Evolutionary conservation across 2,888 invertebrate genomes (phyloP), one percentile per base, ranked within the genome.

Genomic region (Portevinia maculata): DNA sequence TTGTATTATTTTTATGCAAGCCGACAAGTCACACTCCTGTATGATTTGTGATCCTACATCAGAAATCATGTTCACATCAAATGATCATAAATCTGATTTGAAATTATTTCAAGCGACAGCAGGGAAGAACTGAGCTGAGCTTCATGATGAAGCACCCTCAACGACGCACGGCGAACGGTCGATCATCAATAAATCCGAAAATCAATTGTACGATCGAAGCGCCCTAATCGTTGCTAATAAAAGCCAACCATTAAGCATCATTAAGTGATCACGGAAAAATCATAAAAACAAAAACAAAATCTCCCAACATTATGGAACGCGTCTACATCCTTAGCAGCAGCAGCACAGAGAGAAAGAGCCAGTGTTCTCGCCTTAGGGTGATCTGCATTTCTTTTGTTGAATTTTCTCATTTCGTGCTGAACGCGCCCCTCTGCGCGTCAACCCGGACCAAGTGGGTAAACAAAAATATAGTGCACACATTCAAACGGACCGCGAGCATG

Each of bases 241-340:
- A 67, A 69, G 52, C 57, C 67, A 52, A 67, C 62, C 62, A 79
- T 79, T 79, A 79, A 74, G 60, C 60, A 50, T 79, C 74, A 79
- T 79, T 79, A 79, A 74, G 48, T 24, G 74, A 74, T 79, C 79
- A 79, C 79, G 79, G 52, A 74, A 50, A 62, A 62, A 50, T 39
- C 74, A 79, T 74, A 69, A 79, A 79, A 79, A n/a, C n/a, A 52
- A 59, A 52, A 46, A 30, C 65, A 44, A n/a, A n/a, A n/a, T n/a
- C n/a, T n/a, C 15, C 28, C 15, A 32, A 6, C 34, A 2, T 17
- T 41, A 21, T 15, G 6, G 32, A 15, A 32, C 50, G 24, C 9
- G 9, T 13, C 17, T 3, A 28, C 8, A 46, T 67, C 53, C 52
- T 41, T 30, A 30, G 17, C n/a, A n/a, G n/a, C n/a, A n/a, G n/a